These are phyloP conservation scores for Melanaphis sacchari DNA, from an alignment of 1,140 invertebrate genomes.

Conservation along the genomic window DNA sequence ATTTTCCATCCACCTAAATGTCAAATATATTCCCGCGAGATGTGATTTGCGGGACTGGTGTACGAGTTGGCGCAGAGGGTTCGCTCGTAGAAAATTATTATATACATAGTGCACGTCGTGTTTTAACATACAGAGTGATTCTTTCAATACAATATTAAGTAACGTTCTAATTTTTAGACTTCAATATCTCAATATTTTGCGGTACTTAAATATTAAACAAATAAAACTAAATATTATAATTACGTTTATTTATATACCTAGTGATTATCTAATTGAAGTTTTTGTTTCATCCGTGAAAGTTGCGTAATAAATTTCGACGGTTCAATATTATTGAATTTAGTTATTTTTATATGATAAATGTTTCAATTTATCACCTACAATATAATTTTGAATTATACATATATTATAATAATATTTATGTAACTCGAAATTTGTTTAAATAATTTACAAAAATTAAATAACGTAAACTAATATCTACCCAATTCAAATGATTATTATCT, in stretches of 20 bases:
- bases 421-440: too few species aligned
- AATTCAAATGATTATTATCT: too few species aligned
- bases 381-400: neutral
- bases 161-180: neutral
- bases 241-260: too few species aligned
- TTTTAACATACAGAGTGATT: neutral
- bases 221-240: neutral
- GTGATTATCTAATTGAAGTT: neutral
- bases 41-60: neutral
- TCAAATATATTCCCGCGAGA: slow-evolving; percentile 55
- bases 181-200: neutral
- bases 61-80: neutral
- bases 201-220: neutral
- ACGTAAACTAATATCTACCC: too few species aligned
- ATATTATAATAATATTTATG: neutral
- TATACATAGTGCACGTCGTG: neutral
- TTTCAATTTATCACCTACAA: neutral
- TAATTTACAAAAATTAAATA: too few species aligned
- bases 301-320: neutral
- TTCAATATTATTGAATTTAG: neutral
- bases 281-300: neutral
- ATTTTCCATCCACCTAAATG: slow-evolving; percentile 16
- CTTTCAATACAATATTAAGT: neutral
- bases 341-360: neutral
- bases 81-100: slow-evolving; percentile 2